These are phyloP conservation scores for Lacanobia wlatinum DNA, from an alignment of 2,888 invertebrate genomes.

Conservation along the genomic window DNA sequence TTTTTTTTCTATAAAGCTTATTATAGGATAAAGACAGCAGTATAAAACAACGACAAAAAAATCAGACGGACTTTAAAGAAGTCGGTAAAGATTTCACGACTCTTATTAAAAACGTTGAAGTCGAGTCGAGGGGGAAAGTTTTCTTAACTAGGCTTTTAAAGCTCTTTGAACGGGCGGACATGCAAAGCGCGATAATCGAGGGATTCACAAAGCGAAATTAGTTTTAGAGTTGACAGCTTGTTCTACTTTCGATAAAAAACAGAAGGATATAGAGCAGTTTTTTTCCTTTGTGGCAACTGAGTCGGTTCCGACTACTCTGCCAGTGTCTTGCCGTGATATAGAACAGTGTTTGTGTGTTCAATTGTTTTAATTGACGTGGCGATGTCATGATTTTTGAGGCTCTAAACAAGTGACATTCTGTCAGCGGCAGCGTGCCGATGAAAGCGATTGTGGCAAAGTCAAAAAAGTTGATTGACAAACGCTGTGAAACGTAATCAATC, in stretches of 20 bases:
- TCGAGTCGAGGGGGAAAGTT: slow-evolving; percentile 64
- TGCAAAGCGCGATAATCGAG: slow-evolving; percentile 72
- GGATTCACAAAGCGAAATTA: slow-evolving; percentile 68
- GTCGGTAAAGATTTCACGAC: slow-evolving; percentile 65
- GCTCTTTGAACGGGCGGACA: slow-evolving; percentile 68
- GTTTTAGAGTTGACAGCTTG: slow-evolving; percentile 59
- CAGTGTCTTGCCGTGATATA: too few species aligned
- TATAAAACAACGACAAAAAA: slow-evolving; percentile 34
- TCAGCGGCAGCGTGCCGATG: too few species aligned
- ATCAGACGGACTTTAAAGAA: slow-evolving; percentile 43
- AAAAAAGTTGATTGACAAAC: too few species aligned
- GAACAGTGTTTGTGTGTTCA: neutral
- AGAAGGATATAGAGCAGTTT: neutral
- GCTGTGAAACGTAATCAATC: too few species aligned
- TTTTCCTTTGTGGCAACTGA: too few species aligned
- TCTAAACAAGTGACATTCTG: neutral
- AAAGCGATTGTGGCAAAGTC: too few species aligned
- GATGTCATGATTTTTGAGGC: neutral
- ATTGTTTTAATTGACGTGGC: neutral
- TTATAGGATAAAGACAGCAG: slow-evolving; percentile 20
- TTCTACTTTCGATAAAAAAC: slow-evolving; percentile 19
- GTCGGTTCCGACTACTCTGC: too few species aligned
- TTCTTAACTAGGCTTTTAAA: slow-evolving; percentile 73
- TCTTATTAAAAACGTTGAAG: slow-evolving; percentile 71
- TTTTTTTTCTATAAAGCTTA: slow-evolving; percentile 4